These are phyloP conservation scores for Rhinella marina DNA, from an alignment of 2,797 vertebrate genomes.

Conservation along the genomic window DNA sequence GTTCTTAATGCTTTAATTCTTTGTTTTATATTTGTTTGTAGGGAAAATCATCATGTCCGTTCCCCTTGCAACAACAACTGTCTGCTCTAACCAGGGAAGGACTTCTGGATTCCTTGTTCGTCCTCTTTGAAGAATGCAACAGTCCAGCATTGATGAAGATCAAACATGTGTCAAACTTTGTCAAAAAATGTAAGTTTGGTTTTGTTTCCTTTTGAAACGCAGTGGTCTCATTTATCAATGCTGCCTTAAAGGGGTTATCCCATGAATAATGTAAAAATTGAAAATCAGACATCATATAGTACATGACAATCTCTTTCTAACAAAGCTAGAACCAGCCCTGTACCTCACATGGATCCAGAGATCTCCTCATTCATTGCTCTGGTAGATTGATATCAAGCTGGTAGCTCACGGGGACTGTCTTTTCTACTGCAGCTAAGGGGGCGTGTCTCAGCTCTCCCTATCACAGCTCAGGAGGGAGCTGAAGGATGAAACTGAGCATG, in stretches of 20 bases:
- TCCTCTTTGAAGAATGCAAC: constrained; percentile 90
- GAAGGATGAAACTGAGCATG: too few relatives aligned
- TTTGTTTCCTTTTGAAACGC: not conserved
- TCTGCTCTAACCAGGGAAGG: constrained; percentile 86
- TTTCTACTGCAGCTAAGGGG: too few relatives aligned
- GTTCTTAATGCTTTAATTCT: not conserved
- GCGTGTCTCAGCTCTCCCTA: too few relatives aligned
- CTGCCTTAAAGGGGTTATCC: not conserved
- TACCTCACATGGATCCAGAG: too few relatives aligned
- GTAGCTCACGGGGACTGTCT: too few relatives aligned
- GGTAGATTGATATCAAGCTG: too few relatives aligned
- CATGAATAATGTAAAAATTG: too few relatives aligned
- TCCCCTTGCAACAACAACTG: constrained; percentile 78
- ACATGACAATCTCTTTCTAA: too few relatives aligned
- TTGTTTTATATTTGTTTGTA: constrained; percentile 60
- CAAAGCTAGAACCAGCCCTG: too few relatives aligned
- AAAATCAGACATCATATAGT: too few relatives aligned
- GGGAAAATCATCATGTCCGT: constrained; percentile 80
- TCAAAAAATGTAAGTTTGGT: constrained; percentile 87
- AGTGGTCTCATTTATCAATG: not conserved
- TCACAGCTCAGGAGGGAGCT: too few relatives aligned
- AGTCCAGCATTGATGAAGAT: constrained; percentile 90
- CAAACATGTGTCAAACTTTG: constrained; percentile 87
- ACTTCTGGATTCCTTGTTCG: constrained; percentile 88
- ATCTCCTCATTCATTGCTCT: too few relatives aligned